Base-by-base conservation (phyloP, 2,888 invertebrate genomes). In the Apamea sordens region DNA sequence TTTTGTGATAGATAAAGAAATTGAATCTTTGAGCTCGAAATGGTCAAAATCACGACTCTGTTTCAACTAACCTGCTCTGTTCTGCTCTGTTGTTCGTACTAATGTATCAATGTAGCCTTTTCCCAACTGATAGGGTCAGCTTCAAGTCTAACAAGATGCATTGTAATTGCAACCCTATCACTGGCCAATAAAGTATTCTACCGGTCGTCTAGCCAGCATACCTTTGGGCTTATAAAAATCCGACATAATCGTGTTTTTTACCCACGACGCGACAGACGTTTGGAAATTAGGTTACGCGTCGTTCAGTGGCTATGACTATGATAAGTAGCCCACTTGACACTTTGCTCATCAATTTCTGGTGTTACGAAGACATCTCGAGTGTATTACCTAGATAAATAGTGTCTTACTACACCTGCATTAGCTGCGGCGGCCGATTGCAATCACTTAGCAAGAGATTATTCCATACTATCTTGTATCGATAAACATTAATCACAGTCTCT, bases 261-360 rank as follows among this genome's bases (percentile, higher is more conserved):
- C 32, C 2, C n/a, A 59, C 59, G 44, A 56, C 18, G 28, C 7
- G 53, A 32, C 56, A 24, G 18, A 21, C 21, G 36, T 70, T 73
- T 47, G 36, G 73, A 69, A 67, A 69, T 74, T 69, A 63, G 63
- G 28, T 82, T n/a, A 74, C 67, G 41, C 53, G 50, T 13, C 44
- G 36, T 73, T 80, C 53, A 71, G 18, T 6, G 21, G 7, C n/a
- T 53, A 24, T 0, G 13, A 21, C 8, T 24, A 15, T 65, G 69
- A 67, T 41, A 73, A 73, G 80, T 82, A 79, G 63, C 63, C 50
- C 68, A 84, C 80, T 82, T 84, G 85, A 82, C 85, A 84, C 82
- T 80, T 69, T 41, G n/a, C 13, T 24, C 50, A 10, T 28, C n/a
- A 63, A n/a, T 47, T 47, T 71, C 41, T 67, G n/a, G 50, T 59